phyloP scores from a whole-genome alignment of 2,888 invertebrate genomes.

The Masnerella sp. region DNA sequence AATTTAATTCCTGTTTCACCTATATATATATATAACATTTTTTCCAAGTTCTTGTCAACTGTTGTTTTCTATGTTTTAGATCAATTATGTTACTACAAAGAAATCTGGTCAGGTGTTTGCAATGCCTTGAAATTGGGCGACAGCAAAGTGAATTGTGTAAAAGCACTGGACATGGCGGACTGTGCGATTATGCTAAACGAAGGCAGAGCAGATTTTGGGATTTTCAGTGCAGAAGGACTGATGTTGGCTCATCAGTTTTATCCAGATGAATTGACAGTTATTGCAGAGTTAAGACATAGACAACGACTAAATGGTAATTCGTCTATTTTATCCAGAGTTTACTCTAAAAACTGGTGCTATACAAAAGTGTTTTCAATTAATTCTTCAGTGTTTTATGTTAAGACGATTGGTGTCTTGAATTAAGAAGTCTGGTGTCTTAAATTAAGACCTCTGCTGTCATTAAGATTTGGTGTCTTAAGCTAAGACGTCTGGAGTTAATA shows the following conservation, averaged over 20 bases:
- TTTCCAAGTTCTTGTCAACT: too few relatives aligned
- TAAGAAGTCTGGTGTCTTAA: too few relatives aligned
- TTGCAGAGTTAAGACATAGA: constrained; percentile 68
- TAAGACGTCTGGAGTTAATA: too few relatives aligned
- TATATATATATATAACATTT: too few relatives aligned
- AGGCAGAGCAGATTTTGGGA: constrained; percentile 80
- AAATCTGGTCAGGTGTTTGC: constrained; percentile 55
- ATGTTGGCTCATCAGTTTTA: constrained; percentile 78
- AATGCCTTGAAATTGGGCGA: constrained; percentile 57
- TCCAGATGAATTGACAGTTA: constrained; percentile 65
- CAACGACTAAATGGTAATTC: constrained; percentile 74
- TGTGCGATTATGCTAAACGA: constrained; percentile 80
- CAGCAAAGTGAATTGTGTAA: constrained; percentile 66
- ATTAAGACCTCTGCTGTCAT: too few relatives aligned
- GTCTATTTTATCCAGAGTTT: too few relatives aligned
- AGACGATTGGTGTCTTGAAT: too few relatives aligned
- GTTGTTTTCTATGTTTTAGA: constrained; percentile 59
- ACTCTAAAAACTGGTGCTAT: too few relatives aligned
- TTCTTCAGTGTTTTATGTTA: too few relatives aligned
- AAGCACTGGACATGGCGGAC: constrained; percentile 79
- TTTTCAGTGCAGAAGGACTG: constrained; percentile 82
- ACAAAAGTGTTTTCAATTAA: too few relatives aligned
- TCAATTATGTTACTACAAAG: constrained; percentile 63
- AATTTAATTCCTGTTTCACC: too few relatives aligned
- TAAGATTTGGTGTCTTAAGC: too few relatives aligned